phyloP scores from a whole-genome alignment of 2,888 invertebrate genomes.

The Erebia ligea region DNA sequence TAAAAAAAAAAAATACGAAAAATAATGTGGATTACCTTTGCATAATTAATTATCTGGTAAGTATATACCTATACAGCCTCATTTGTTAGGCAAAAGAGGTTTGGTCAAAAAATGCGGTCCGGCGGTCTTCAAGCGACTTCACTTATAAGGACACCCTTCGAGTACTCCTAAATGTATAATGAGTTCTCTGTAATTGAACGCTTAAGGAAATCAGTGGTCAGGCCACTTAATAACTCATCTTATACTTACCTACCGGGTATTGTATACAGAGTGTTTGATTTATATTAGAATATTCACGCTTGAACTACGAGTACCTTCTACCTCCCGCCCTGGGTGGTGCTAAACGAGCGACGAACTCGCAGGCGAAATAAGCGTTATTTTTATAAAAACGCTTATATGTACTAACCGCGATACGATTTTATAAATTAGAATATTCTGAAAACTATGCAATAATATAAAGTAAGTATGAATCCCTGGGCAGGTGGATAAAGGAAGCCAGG shows the following conservation, averaged over 20 bases:
- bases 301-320: too few species aligned
- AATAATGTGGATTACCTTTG: not conserved
- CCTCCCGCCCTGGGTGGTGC: too few species aligned
- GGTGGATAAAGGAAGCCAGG: too few species aligned
- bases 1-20: too few species aligned
- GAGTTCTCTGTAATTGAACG: constrained; percentile 43
- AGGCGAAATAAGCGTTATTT: too few species aligned
- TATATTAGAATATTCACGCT: not conserved
- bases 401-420: too few species aligned
- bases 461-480: too few species aligned
- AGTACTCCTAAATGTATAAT: constrained; percentile 47
- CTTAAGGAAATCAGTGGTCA: constrained; percentile 41
- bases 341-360: too few species aligned
- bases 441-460: too few species aligned
- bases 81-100: constrained; percentile 26
- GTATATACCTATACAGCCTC: constrained; percentile 13
- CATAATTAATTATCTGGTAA: constrained; percentile 7
- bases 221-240: constrained; percentile 29
- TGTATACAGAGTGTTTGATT: constrained; percentile 1
- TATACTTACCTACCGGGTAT: not conserved
- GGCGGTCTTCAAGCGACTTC: constrained; percentile 21
- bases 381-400: too few species aligned
- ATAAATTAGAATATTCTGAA: too few species aligned
- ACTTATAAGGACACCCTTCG: constrained; percentile 39
- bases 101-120: constrained; percentile 26